These are phyloP conservation scores for Pomacea canaliculata DNA, from an alignment of 2,888 invertebrate genomes.

Conservation along the genomic window DNA sequence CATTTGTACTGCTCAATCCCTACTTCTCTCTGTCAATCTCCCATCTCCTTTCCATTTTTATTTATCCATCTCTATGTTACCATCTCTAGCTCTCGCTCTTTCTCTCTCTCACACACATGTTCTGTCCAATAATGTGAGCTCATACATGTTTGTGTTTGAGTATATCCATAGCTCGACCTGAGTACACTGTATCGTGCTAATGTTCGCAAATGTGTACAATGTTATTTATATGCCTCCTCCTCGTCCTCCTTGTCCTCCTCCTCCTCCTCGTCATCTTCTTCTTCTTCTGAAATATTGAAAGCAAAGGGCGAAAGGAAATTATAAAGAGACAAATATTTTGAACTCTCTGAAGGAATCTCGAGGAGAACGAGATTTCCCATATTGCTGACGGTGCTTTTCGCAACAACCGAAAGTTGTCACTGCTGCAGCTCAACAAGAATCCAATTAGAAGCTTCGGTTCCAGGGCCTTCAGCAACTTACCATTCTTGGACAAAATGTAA, in stretches of 20 bases:
- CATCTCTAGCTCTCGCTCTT: constrained; percentile 14
- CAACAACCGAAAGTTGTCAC: constrained; percentile 78
- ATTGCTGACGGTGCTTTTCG: constrained; percentile 81
- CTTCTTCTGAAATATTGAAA: background rate
- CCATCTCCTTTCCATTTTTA: too few relatives aligned
- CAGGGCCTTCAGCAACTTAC: constrained; percentile 81
- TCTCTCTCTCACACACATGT: too few relatives aligned
- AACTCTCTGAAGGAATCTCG: constrained; percentile 78
- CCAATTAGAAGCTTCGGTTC: constrained; percentile 80
- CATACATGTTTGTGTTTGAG: background rate
- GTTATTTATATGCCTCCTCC: background rate
- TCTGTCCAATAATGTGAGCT: constrained; percentile 4
- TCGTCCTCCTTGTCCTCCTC: background rate
- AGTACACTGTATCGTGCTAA: too few relatives aligned
- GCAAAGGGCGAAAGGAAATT: too few relatives aligned
- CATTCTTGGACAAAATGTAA: constrained; percentile 84
- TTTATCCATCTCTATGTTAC: constrained; percentile 16
- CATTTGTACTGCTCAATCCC: constrained; percentile 17
- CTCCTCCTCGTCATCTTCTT: background rate
- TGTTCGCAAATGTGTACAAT: too few relatives aligned
- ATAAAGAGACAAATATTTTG: too few relatives aligned
- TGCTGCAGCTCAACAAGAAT: constrained; percentile 87
- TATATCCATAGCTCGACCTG: too few relatives aligned
- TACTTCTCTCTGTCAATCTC: too few relatives aligned
- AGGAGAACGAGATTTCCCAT: constrained; percentile 84